phyloP scores from a whole-genome alignment of 2,797 vertebrate genomes.

The Sebastes trivittatus region DNA sequence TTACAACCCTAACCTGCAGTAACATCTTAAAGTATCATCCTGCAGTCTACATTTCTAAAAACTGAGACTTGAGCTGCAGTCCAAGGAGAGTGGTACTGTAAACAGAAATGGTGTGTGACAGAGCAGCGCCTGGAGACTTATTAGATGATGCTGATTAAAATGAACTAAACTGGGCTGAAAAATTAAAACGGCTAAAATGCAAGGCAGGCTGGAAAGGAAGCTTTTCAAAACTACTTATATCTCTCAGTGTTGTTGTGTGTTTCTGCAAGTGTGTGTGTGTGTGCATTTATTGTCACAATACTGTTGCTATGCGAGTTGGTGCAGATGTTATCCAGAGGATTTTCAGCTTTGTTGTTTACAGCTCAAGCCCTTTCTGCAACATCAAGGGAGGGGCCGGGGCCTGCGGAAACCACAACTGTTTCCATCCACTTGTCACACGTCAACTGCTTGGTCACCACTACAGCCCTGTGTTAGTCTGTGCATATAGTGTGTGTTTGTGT shows the following conservation, averaged over 20 bases:
- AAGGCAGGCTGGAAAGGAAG: background rate
- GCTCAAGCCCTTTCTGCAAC: constrained; percentile 8
- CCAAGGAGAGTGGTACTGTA: background rate
- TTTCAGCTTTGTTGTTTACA: constrained; percentile 42
- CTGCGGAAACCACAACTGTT: constrained; percentile 56
- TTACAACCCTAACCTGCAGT: background rate
- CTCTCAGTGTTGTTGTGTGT: background rate
- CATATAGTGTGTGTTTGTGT: background rate
- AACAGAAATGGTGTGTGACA: constrained; percentile 41
- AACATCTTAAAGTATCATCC: background rate
- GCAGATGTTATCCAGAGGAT: constrained; percentile 29
- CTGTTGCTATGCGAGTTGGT: background rate
- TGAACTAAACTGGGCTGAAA: constrained; percentile 29
- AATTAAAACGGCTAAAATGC: constrained; percentile 11
- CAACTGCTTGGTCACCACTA: constrained; percentile 48
- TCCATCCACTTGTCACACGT: constrained; percentile 48
- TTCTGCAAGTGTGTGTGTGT: background rate
- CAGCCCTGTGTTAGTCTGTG: background rate
- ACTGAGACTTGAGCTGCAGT: constrained; percentile 1
- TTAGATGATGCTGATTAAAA: constrained; percentile 44
- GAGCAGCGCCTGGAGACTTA: constrained; percentile 24
- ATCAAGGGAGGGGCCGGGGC: background rate
- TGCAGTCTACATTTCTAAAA: background rate
- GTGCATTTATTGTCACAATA: constrained; percentile 9
- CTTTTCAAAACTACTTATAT: constrained; percentile 9